Evolutionary conservation across 2,888 invertebrate genomes (phyloP).

Genomic region (Amblyjoppa proteus): DNA sequence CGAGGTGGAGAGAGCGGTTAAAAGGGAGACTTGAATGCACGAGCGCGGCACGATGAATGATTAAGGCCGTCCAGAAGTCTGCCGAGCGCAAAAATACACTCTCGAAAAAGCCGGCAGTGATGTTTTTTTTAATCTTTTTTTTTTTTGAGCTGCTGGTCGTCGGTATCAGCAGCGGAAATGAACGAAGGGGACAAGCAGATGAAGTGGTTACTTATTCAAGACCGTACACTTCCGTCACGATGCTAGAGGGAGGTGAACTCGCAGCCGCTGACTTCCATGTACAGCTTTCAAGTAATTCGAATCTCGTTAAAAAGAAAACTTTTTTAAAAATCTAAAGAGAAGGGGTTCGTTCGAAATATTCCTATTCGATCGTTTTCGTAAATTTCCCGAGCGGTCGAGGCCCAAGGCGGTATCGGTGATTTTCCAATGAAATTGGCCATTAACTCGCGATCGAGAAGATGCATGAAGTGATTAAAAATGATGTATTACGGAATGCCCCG

Average conservation of each 20-base stretch:
- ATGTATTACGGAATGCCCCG: constrained; percentile 76
- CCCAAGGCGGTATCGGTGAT: constrained; percentile 66
- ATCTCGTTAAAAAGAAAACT: not conserved
- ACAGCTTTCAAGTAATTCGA: constrained; percentile 26
- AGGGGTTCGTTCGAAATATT: not conserved
- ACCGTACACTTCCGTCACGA: constrained; percentile 73
- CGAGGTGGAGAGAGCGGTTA: constrained; percentile 12
- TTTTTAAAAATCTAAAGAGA: not conserved
- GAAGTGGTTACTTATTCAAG: constrained; percentile 81
- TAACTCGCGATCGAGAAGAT: constrained; percentile 73
- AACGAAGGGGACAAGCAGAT: constrained; percentile 79
- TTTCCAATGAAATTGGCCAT: constrained; percentile 74
- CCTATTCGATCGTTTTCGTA: not conserved
- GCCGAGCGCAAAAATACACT: constrained; percentile 50
- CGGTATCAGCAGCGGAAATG: constrained; percentile 78
- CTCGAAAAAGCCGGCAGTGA: constrained; percentile 74
- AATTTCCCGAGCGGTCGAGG: not conserved
- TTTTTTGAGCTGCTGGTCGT: constrained; percentile 67
- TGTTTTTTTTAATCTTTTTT: constrained; percentile 64
- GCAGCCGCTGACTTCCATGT: not conserved
- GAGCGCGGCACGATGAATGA: constrained; percentile 64
- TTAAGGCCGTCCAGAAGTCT: constrained; percentile 56
- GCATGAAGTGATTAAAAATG: constrained; percentile 77
- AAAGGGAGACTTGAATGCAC: constrained; percentile 66
- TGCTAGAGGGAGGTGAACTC: not conserved